Conservation (phyloP, 2,888 invertebrate genomes). For the Epirrhoe alternata region DNA sequence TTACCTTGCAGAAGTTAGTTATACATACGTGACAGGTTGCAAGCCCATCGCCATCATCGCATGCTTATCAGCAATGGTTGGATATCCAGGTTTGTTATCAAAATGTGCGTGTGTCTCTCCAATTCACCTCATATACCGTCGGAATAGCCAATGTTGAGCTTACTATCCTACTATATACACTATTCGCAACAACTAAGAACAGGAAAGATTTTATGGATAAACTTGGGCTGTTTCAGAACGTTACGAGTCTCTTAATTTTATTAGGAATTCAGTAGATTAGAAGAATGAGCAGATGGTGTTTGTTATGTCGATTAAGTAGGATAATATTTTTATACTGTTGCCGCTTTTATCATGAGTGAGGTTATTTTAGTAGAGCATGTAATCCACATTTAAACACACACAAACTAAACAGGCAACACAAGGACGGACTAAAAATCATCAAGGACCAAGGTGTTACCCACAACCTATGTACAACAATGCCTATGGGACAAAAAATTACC, state of each 20-base stretch:
- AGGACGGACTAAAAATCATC: no score
- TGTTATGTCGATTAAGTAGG: conserved; percentile 22
- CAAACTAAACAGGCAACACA: no score
- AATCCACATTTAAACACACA: no score
- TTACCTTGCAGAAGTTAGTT: no score
- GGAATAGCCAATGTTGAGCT: conserved; percentile 32
- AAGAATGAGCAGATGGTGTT: conserved; percentile 26
- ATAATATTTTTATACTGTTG: neutral
- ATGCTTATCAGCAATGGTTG: no score
- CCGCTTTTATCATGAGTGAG: neutral
- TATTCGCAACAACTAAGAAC: conserved; percentile 35
- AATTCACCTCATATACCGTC: conserved; percentile 16
- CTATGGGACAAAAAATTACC: no score
- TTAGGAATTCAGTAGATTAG: conserved; percentile 37
- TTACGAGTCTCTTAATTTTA: conserved; percentile 40
- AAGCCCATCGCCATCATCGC: no score
- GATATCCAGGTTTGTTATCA: neutral
- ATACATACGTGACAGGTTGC: no score
- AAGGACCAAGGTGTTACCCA: no score
- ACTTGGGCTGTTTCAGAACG: conserved; percentile 36
- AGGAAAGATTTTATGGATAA: conserved; percentile 37
- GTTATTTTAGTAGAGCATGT: neutral
- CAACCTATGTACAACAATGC: no score
- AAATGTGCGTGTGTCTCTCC: conserved; percentile 5
- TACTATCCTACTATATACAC: conserved; percentile 37